Evolutionary conservation across 2,113 vertebrate genomes (phyloP).

Genomic region (Rhizomys pruinosus): DNA sequence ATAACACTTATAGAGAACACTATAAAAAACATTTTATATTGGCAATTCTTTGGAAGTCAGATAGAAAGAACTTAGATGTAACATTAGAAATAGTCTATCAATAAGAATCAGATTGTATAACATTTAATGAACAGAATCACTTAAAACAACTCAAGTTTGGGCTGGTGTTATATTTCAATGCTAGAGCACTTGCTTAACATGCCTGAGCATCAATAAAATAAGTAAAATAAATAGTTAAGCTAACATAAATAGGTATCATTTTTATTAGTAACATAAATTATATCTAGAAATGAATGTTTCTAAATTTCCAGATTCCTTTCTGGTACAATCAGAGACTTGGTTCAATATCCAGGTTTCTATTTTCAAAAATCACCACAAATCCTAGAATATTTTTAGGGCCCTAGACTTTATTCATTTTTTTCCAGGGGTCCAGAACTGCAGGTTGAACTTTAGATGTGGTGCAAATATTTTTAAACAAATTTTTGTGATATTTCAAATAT

Average conservation of each 20-base stretch:
- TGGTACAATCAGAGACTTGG: background rate
- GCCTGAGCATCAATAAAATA: background rate
- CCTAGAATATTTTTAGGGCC: background rate
- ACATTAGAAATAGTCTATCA: background rate
- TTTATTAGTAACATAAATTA: background rate
- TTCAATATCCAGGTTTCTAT: background rate
- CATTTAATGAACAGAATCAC: background rate
- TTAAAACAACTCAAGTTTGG: background rate
- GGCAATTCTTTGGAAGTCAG: background rate
- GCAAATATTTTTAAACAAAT: background rate
- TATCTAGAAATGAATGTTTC: background rate
- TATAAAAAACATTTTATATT: background rate
- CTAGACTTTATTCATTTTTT: background rate
- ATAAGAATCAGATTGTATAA: background rate
- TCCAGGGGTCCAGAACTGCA: background rate
- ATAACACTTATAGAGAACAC: background rate
- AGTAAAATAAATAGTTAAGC: background rate
- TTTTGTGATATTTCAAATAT: background rate
- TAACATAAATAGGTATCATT: no score
- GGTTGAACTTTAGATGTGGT: background rate
- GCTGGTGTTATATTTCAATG: background rate
- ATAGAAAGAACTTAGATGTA: background rate
- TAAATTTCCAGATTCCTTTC: background rate
- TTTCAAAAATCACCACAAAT: background rate
- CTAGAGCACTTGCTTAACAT: background rate